These are phyloP conservation scores for Vanacampus margaritifer DNA, from an alignment of 2,113 vertebrate genomes.

Conservation along the genomic window DNA sequence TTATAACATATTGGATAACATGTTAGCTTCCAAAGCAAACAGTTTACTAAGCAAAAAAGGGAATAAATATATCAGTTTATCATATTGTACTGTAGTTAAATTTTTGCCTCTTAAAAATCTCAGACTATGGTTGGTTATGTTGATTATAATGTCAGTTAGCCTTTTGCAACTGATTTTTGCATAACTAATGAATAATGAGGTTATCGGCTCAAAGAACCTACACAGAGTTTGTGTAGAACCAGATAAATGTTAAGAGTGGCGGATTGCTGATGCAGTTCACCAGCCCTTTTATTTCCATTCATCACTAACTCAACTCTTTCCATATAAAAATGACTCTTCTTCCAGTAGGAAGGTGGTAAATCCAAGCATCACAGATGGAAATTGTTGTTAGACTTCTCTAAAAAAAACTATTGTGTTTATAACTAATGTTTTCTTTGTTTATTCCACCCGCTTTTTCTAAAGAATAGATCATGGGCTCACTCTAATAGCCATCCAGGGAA, in stretches of 20 bases:
- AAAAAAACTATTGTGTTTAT: background rate
- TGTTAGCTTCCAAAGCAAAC: background rate
- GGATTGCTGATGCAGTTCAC: background rate
- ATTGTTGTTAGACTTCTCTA: background rate
- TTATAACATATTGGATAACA: background rate
- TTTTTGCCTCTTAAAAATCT: background rate
- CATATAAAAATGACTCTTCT: conserved; percentile 1
- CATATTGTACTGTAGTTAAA: background rate
- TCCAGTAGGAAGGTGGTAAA: conserved; percentile 7
- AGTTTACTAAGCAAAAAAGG: background rate
- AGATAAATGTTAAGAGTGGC: background rate
- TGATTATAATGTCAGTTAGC: too few species aligned
- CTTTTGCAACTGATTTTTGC: background rate
- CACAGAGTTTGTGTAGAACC: background rate
- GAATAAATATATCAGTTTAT: background rate
- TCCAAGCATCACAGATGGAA: conserved; percentile 7
- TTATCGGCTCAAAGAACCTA: background rate
- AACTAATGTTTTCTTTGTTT: background rate
- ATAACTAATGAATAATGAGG: background rate
- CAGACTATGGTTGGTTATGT: too few species aligned
- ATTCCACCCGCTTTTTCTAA: background rate
- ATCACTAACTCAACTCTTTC: background rate
- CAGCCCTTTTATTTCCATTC: background rate
- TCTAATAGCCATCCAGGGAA: conserved; percentile 16
- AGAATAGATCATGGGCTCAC: background rate